Evolutionary conservation across 2,797 vertebrate species (phyloP).

Genomic region (Molossus alvarezi): DNA sequence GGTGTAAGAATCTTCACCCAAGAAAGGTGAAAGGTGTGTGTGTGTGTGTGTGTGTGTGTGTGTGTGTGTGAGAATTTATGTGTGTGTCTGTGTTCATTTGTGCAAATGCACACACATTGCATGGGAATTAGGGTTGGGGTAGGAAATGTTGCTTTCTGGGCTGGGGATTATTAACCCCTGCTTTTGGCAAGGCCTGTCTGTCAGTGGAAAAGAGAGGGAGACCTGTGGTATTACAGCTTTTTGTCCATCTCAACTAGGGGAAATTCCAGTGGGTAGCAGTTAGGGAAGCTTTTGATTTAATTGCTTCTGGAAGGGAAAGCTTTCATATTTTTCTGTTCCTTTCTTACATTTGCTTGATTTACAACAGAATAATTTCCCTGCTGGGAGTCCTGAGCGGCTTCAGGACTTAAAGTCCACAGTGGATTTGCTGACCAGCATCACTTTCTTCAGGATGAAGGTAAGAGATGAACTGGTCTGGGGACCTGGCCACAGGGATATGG

Average conservation of each 20-base stretch:
- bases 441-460: slow-evolving; percentile 99
- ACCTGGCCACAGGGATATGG: not conserved
- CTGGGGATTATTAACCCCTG: slow-evolving; percentile 54
- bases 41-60: not conserved
- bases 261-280: slow-evolving; percentile 79
- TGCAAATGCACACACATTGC: slow-evolving; percentile 54
- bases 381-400: slow-evolving; percentile 96
- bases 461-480: not conserved
- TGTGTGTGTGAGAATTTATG: not conserved
- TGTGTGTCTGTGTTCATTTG: slow-evolving; percentile 20
- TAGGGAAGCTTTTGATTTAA: slow-evolving; percentile 81
- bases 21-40: not conserved
- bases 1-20: slow-evolving; percentile 70
- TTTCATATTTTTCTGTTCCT: slow-evolving; percentile 83
- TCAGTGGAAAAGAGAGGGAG: slow-evolving; percentile 24
- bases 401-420: slow-evolving; percentile 99
- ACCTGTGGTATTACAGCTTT: not conserved
- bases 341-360: slow-evolving; percentile 84
- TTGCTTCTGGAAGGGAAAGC: slow-evolving; percentile 83
- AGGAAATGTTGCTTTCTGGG: slow-evolving; percentile 21
- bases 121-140: slow-evolving; percentile 14
- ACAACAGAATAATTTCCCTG: slow-evolving; percentile 98
- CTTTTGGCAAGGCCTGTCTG: slow-evolving; percentile 36
- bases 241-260: slow-evolving; percentile 30
- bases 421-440: slow-evolving; percentile 99